Percentiles rank a stretch among this genome's conserved stretches.
phyloP scores from a whole-genome alignment of 1,140 invertebrate species.

The Drosophila busckii region DNA sequence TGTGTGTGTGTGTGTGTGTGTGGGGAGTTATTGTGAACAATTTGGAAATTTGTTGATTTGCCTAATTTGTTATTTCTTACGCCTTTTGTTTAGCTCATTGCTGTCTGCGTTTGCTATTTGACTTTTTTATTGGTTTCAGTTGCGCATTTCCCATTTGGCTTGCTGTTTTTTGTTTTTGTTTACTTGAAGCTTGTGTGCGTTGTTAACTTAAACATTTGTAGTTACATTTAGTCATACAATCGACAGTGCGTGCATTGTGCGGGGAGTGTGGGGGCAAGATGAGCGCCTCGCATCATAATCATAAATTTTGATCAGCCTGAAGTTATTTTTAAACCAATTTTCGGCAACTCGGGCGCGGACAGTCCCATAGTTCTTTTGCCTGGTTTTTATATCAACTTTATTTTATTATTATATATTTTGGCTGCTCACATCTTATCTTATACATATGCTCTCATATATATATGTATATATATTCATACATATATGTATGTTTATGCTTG shows the following conservation, averaged over 20 bases:
- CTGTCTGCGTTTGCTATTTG: conserved; percentile 37
- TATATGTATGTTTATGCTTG: conserved; percentile 64
- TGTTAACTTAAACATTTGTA: conserved; percentile 59
- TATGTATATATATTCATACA: too few relatives aligned
- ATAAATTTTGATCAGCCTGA: conserved; percentile 62
- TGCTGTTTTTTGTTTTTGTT: conserved; percentile 34
- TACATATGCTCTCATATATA: too few relatives aligned
- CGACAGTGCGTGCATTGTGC: conserved; percentile 6
- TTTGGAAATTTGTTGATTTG: conserved; percentile 33
- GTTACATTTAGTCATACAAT: conserved; percentile 19
- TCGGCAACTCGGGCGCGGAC: conserved; percentile 32
- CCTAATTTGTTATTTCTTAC: conserved; percentile 32
- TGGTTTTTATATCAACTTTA: conserved; percentile 71
- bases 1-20: background rate
- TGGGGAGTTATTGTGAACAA: too few relatives aligned
- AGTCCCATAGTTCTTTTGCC: conserved; percentile 16
- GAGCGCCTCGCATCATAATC: conserved; percentile 53
- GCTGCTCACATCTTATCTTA: too few relatives aligned
- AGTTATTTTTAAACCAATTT: conserved; percentile 76
- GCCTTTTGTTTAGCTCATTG: conserved; percentile 15
- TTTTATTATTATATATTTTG: conserved; percentile 32
- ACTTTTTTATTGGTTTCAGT: conserved; percentile 73
- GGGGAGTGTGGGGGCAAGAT: background rate
- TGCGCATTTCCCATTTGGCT: conserved; percentile 60
- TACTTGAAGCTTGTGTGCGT: conserved; percentile 13